These are phyloP conservation scores for Gortyna flavago DNA, from an alignment of 2,888 invertebrate genomes.

Conservation along the genomic window DNA sequence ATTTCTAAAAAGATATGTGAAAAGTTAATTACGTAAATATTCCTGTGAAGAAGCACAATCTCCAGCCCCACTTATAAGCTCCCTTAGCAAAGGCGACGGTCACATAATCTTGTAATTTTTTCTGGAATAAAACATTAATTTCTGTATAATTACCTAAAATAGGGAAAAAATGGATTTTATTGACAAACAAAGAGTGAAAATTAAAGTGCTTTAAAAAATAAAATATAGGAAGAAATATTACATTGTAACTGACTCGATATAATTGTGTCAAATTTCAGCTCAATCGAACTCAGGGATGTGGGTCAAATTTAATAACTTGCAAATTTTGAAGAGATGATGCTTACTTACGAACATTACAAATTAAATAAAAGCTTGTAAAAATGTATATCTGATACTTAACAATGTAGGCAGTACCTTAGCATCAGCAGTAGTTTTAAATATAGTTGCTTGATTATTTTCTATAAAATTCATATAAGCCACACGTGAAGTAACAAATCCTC, in stretches of 20 bases:
- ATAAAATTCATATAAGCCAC: slow-evolving; percentile 92
- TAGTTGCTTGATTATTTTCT: slow-evolving; percentile 93
- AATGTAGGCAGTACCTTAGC: slow-evolving; percentile 88
- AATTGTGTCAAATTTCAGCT: background rate
- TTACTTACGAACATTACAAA: background rate
- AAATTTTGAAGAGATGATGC: background rate
- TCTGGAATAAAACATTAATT: slow-evolving; percentile 84
- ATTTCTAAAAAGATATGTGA: background rate
- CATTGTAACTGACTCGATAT: background rate
- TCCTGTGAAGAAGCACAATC: slow-evolving; percentile 92
- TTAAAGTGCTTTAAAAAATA: background rate
- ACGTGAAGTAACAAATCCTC: slow-evolving; percentile 91
- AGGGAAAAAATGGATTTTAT: background rate
- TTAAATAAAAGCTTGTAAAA: background rate
- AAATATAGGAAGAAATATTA: background rate
- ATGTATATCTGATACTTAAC: background rate
- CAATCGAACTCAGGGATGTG: background rate
- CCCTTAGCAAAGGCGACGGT: slow-evolving; percentile 93
- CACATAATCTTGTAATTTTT: slow-evolving; percentile 92
- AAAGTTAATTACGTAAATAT: slow-evolving; percentile 90
- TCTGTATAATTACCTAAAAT: background rate
- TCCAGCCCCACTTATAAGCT: slow-evolving; percentile 92
- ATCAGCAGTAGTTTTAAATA: slow-evolving; percentile 91
- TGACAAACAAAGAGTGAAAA: background rate
- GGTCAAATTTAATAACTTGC: background rate